Evolutionary conservation across 2,888 invertebrate genomes (phyloP), one percentile per base, ranked within the genome.

Genomic region (Macrophya annulata): DNA sequence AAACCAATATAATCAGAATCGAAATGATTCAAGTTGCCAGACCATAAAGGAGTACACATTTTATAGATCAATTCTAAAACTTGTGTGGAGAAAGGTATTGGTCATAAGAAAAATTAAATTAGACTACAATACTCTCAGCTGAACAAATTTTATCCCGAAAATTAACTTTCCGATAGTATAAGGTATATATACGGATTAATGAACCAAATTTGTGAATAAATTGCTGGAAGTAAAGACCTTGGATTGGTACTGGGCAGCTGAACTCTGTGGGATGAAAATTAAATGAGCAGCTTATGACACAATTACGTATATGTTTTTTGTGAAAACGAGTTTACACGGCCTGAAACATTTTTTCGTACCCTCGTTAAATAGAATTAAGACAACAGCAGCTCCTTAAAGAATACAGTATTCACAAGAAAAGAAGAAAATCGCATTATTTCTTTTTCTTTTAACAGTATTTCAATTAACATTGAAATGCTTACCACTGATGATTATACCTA

Each of bases 281-380:
- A 37, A 77, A 37, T 55, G 77, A 77, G 77, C 21, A 15, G 77
- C 55, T 77, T 31, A 77, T 77, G 37, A 77, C 9, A 15, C 77
- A 77, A 77, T 77, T 77, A 55, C n/a, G n/a, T 17, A 31, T 51
- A n/a, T 77, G 48, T 77, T 76, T 5, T 48, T 12, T 37, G 55
- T 31, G 15, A 1, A 55, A 77, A 55, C 55, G 77, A 77, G 77
- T 55, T 77, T 77, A 77, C n/a, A 15, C 25, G 77, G 31, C n/a
- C 77, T 55, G 31, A 4, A 31, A 55, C 9, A 55, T 55, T 77
- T 55, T 37, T 51, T 31, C 77, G 17, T 45, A 45, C 21, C 72
- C 43, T 74, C 72, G 72, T 74, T 74, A 45, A 45, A n/a, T 21
- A 9, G 55, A 55, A 51, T 31, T 51, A 77, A 77, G 40, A 74